Evolutionary conservation across 2,113 vertebrate species (phyloP).

Genomic region (Centropus bengalensis): DNA sequence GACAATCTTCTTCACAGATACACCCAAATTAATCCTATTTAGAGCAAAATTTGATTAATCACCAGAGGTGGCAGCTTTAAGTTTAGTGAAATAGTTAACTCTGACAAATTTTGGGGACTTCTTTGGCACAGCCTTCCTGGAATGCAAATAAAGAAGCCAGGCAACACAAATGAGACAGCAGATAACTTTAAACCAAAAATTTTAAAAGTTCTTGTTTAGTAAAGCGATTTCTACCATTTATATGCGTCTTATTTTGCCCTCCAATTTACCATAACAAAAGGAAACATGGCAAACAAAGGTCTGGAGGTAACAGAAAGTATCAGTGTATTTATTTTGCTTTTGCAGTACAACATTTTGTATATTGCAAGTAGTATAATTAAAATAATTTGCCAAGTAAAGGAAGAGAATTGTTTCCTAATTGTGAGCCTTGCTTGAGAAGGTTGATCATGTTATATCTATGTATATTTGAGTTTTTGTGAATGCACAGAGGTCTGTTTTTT

Average conservation of each 20-base stretch:
- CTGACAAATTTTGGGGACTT: conserved; percentile 57
- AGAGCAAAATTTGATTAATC: conserved; percentile 80
- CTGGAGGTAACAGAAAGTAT: background rate
- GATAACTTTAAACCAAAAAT: background rate
- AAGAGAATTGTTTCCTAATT: background rate
- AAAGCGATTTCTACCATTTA: conserved; percentile 4
- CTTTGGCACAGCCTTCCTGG: conserved; percentile 4
- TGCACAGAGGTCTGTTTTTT: background rate
- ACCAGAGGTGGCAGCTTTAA: conserved; percentile 67
- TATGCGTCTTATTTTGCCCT: conserved; percentile 40
- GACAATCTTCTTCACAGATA: conserved; percentile 75
- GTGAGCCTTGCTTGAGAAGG: background rate
- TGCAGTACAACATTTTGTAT: background rate
- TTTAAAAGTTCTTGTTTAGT: background rate
- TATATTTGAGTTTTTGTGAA: background rate
- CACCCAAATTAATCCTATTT: conserved; percentile 81
- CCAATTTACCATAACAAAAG: background rate
- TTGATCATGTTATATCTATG: background rate
- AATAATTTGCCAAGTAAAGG: background rate
- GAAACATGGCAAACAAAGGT: background rate
- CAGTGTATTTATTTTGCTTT: background rate
- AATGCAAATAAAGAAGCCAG: conserved; percentile 25
- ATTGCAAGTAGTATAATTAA: background rate
- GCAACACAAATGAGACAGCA: background rate
- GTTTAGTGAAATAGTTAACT: conserved; percentile 69